A percentile compares a stretch with the other conserved stretches of the same genome.
Conservation (phyloP, 2,797 vertebrate species). For the Gorsachius magnificus region DNA sequence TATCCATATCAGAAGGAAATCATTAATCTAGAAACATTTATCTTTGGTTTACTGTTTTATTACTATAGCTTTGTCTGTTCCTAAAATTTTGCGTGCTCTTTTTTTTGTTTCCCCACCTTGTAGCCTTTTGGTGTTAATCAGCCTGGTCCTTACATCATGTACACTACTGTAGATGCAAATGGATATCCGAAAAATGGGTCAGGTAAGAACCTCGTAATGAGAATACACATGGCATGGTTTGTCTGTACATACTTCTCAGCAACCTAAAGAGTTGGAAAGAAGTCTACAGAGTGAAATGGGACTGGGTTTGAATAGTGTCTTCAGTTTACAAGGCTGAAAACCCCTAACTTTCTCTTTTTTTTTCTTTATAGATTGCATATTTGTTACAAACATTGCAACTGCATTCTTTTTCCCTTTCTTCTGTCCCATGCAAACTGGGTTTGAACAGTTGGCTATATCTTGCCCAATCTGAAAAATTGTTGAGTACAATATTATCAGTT, state of each 20-base stretch:
- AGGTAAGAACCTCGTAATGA: constrained; percentile 77
- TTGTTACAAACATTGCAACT: not conserved
- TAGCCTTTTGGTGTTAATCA: constrained; percentile 99
- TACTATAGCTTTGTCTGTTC: not conserved
- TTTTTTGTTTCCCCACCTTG: not conserved
- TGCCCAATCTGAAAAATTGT: not conserved
- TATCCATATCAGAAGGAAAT: not conserved
- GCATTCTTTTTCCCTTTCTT: not conserved
- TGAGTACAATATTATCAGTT: not conserved
- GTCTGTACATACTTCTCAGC: not conserved
- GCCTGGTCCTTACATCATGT: constrained; percentile 96
- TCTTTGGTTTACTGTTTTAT: not conserved
- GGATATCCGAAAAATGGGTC: constrained; percentile 94
- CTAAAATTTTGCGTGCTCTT: not conserved
- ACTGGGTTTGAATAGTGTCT: not conserved
- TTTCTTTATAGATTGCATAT: not conserved
- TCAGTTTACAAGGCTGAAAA: not conserved
- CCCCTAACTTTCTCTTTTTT: not conserved
- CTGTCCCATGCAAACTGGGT: not conserved
- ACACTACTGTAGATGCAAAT: constrained; percentile 93
- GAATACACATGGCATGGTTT: not conserved
- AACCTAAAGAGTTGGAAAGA: not conserved
- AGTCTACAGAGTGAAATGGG: not conserved
- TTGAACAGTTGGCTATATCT: not conserved
- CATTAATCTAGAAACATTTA: not conserved